Percentiles rank a stretch among this genome's conserved stretches.
Evolutionary conservation across 2,797 vertebrate genomes (phyloP).

Genomic region (Anguilla megastoma): DNA sequence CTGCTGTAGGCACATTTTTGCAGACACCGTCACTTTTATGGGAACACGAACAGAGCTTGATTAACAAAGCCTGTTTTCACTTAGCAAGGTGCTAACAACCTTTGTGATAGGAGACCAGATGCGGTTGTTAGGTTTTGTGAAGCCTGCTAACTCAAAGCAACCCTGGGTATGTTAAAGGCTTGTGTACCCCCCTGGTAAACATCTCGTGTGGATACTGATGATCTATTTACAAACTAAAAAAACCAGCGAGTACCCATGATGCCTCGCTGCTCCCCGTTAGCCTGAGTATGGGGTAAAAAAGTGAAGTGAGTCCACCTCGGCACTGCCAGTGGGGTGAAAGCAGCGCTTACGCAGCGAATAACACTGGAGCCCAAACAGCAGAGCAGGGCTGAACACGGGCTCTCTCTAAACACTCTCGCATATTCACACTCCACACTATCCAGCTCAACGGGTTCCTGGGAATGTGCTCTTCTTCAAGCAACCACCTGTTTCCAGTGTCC

Average conservation of each 20-base stretch:
- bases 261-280: not conserved
- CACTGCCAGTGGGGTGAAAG: not conserved
- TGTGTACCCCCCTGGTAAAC: too few relatives aligned
- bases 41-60: too few relatives aligned
- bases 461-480: constrained; percentile 13
- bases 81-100: too few relatives aligned
- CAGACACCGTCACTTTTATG: too few relatives aligned
- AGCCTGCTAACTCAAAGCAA: too few relatives aligned
- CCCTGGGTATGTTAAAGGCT: too few relatives aligned
- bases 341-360: not conserved
- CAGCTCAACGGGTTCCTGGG: not conserved
- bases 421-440: constrained; percentile 37
- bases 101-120: too few relatives aligned
- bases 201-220: not conserved
- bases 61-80: too few relatives aligned
- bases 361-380: not conserved
- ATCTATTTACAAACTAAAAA: not conserved
- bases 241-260: not conserved
- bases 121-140: too few relatives aligned
- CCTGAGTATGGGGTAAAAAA: not conserved
- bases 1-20: too few relatives aligned
- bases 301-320: not conserved
- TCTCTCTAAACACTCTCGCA: not conserved
- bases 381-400: not conserved
- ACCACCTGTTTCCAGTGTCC: not conserved